Base-by-base conservation (phyloP, 2,888 invertebrate genomes). In the Synergus itoensis region DNA sequence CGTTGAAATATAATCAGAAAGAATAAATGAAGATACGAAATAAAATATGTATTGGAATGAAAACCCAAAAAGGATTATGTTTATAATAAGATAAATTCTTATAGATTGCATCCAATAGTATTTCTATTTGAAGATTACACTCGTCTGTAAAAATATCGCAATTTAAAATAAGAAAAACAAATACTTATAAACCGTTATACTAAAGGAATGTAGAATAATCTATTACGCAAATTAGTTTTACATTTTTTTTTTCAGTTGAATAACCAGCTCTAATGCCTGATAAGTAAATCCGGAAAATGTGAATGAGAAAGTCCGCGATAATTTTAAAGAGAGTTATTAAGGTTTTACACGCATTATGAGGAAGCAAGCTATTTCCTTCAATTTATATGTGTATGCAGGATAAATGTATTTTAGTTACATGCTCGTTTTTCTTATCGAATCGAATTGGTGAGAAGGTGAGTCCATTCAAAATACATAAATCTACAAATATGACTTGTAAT, bases 301-400 rank as follows among this genome's bases (percentile, higher is more conserved):
- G 41, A 36, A n/a, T 21, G 43, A 69, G 69, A 69, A 69, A 69
- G 69, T 69, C 14, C 48, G 48, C 48, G 21, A 80, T 75, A 53
- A 63, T 77, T n/a, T n/a, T 9, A 60, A 65, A 21, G 18, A 65
- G 18, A n/a, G 57, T 41, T 57, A 45, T 57, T 78, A 43, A 69
- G 16, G 7, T 65, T 60, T 79, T 57, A 79, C 16, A 53, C 5
- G 41, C 8, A 76, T 69, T 64, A 28, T 28, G 16, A 76, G 76
- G 48, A 45, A 76, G 53, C n/a, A 53, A 65, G n/a, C 36, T 57
- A 57, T 76, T 45, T 45, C 63, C 21, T 18, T 43, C 21, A 21
- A 48, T 48, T 16, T 48, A 16, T 48, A 48, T 28, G 3, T 28
- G 3, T 28, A 28, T 28, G 3, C 28, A 28, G 28, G 28, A 28